A percentile compares a stretch with the other conserved stretches of the same genome.
These are phyloP conservation scores for Ptychadena robeensis DNA, from an alignment of 2,797 vertebrate species.

Conservation along the genomic window DNA sequence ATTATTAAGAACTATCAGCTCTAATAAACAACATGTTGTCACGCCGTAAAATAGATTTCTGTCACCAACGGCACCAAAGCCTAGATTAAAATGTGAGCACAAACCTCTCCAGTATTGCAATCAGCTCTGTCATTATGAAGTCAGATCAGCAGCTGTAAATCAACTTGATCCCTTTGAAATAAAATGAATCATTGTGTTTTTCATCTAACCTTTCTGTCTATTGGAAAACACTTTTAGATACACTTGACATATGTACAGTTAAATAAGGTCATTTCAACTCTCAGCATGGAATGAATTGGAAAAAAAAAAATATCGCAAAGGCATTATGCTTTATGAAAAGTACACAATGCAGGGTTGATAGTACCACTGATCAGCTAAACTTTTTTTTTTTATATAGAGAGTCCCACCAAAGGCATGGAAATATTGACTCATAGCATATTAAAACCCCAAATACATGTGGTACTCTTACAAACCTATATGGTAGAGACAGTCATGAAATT, in stretches of 20 bases:
- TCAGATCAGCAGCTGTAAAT: conserved; percentile 46
- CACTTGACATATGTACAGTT: conserved; percentile 53
- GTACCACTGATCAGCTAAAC: conserved; percentile 31
- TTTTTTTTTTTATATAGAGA: conserved; percentile 13
- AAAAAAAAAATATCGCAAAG: conserved; percentile 19
- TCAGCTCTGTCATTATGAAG: conserved; percentile 54
- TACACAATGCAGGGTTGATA: conserved; percentile 33
- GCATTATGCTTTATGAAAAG: conserved; percentile 47
- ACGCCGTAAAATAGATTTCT: conserved; percentile 40
- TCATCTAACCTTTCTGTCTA: conserved; percentile 57
- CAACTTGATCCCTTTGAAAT: conserved; percentile 49
- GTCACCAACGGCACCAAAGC: conserved; percentile 12
- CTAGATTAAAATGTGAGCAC: conserved; percentile 48
- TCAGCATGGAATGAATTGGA: conserved; percentile 36
- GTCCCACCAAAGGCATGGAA: neutral
- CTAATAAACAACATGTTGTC: conserved; percentile 50
- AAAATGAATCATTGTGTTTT: conserved; percentile 53
- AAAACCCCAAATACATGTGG: no score
- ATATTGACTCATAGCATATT: no score
- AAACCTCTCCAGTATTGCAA: conserved; percentile 44
- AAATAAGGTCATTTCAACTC: conserved; percentile 56
- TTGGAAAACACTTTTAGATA: conserved; percentile 58
- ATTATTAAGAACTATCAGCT: conserved; percentile 30
- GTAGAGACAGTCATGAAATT: no score
- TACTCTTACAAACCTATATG: no score